Percentiles rank a stretch among this genome's conserved stretches.
Evolutionary conservation across 2,113 vertebrate species (phyloP).

Genomic region (Ovis canadensis): DNA sequence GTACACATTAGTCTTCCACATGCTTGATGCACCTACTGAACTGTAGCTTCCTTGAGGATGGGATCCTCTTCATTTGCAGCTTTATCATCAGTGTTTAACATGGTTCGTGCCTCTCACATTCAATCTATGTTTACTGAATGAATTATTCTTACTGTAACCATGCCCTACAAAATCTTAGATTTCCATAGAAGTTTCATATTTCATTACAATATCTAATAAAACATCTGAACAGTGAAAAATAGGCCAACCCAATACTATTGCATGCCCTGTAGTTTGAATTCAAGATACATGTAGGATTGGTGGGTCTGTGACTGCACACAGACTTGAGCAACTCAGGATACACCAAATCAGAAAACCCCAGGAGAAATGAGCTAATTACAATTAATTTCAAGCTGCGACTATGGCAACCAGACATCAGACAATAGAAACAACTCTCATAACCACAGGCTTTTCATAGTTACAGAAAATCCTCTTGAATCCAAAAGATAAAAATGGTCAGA

Average conservation of each 20-base stretch:
- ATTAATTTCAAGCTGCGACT: background rate
- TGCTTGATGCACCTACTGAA: background rate
- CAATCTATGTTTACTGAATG: background rate
- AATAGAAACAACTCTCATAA: background rate
- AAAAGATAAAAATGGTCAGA: background rate
- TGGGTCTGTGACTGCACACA: rapidly evolving
- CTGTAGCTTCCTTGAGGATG: background rate
- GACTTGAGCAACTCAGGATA: background rate
- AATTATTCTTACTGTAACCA: background rate
- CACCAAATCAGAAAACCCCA: background rate
- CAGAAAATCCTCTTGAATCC: background rate
- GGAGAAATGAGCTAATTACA: background rate
- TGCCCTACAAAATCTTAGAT: background rate
- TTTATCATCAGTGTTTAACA: background rate
- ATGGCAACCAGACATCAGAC: background rate
- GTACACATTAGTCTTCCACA: background rate
- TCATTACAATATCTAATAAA: background rate
- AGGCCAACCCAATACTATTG: background rate
- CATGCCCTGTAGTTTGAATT: background rate
- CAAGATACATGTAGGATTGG: background rate
- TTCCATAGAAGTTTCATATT: background rate
- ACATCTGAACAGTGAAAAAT: background rate
- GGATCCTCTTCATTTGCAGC: background rate
- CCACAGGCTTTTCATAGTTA: background rate
- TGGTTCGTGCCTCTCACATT: background rate